phyloP scores from a whole-genome alignment of 2,113 vertebrate species.

The Lepidiolamprologus cunningtoni region DNA sequence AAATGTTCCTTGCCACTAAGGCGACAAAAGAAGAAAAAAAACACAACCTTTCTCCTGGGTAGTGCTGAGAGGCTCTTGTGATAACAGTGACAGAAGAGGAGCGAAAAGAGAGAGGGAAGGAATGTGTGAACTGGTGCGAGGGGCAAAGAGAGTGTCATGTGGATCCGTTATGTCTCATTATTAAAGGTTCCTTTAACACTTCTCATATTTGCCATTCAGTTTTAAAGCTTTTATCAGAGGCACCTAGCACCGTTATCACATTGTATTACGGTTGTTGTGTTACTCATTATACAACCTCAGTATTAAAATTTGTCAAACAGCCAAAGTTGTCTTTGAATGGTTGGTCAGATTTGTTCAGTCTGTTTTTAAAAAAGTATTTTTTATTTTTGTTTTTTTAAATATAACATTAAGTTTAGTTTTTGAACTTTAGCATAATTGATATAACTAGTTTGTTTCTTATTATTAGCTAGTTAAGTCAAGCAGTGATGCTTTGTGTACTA shows the following conservation, averaged over 20 bases:
- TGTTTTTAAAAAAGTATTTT: neutral
- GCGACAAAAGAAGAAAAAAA: neutral
- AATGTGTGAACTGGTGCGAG: neutral
- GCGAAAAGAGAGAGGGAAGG: neutral
- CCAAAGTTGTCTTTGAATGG: neutral
- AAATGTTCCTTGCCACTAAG: neutral
- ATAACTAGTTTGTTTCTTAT: neutral
- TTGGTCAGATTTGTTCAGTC: neutral
- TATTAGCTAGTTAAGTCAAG: neutral
- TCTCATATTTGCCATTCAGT: neutral
- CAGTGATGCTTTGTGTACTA: neutral
- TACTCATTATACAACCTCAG: neutral
- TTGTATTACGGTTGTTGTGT: neutral
- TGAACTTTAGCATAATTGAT: neutral
- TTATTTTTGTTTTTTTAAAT: neutral
- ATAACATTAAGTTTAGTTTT: neutral
- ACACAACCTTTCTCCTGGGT: neutral
- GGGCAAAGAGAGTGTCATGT: neutral
- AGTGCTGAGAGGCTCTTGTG: conserved; percentile 5
- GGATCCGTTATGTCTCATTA: neutral
- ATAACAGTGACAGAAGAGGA: neutral
- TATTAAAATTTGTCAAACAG: neutral
- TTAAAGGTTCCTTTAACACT: neutral
- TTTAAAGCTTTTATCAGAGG: neutral
- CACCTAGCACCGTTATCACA: neutral